Conservation (phyloP, 2,797 vertebrate species). For the Echiichthys vipera region DNA sequence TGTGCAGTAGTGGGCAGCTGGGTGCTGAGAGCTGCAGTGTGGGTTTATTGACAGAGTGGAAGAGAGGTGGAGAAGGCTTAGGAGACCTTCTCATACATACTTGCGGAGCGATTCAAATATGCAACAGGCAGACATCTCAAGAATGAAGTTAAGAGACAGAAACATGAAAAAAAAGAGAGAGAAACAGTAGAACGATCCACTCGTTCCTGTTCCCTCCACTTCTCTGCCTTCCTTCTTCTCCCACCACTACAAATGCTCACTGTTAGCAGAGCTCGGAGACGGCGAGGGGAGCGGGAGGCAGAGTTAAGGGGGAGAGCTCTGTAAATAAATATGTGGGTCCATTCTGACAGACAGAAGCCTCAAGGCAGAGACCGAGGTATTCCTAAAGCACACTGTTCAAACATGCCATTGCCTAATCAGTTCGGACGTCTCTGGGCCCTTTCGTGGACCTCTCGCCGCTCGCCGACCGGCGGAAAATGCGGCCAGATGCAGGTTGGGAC, state of each 20-base stretch:
- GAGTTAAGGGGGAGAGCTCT: constrained; percentile 53
- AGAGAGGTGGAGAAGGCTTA: constrained; percentile 63
- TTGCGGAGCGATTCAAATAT: constrained; percentile 62
- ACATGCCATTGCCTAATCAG: constrained; percentile 61
- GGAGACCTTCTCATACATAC: constrained; percentile 57
- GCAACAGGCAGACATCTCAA: constrained; percentile 58
- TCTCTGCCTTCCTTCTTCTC: constrained; percentile 14
- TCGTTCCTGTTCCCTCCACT: constrained; percentile 9
- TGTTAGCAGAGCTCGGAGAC: constrained; percentile 40
- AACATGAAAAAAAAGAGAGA: not conserved
- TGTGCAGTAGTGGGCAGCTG: constrained; percentile 72
- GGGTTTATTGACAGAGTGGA: constrained; percentile 82
- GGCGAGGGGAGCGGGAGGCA: constrained; percentile 49
- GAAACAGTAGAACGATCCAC: not conserved
- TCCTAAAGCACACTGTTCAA: constrained; percentile 62
- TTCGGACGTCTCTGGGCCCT: constrained; percentile 35
- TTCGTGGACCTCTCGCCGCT: constrained; percentile 24
- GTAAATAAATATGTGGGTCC: constrained; percentile 74
- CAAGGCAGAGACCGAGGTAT: constrained; percentile 64
- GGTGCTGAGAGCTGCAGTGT: constrained; percentile 75
- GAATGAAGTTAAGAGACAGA: constrained; percentile 45
- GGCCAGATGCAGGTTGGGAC: constrained; percentile 39
- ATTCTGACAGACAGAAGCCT: constrained; percentile 76
- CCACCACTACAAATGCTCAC: constrained; percentile 36
- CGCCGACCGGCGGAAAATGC: constrained; percentile 24